Conservation (phyloP, 2,888 invertebrate genomes). For the Eupeodes luniger region DNA sequence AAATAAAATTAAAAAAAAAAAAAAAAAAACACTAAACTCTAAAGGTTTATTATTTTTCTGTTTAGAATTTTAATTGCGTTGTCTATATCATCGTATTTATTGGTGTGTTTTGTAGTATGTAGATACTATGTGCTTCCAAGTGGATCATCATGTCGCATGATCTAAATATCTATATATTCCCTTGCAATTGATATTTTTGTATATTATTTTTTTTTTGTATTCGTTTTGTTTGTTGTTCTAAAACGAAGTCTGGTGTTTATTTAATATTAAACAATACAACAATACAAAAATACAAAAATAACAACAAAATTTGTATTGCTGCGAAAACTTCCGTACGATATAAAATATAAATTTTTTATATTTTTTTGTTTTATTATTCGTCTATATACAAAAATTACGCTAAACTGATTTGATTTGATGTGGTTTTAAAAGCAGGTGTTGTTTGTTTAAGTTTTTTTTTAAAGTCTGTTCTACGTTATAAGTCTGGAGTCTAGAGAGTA, state of each 20-base stretch:
- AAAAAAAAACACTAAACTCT: not conserved
- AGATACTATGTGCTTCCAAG: not conserved
- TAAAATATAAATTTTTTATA: not conserved
- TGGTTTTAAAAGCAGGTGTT: slow-evolving; percentile 41
- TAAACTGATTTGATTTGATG: slow-evolving; percentile 36
- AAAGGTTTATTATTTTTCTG: slow-evolving; percentile 3
- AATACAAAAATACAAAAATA: not conserved
- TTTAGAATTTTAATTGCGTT: slow-evolving; percentile 27
- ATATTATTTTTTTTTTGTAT: too few relatives aligned
- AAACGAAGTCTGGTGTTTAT: slow-evolving; percentile 22
- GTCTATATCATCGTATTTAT: not conserved
- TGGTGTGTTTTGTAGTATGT: not conserved
- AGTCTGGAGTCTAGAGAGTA: too few relatives aligned
- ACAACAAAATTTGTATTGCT: not conserved
- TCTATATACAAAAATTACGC: slow-evolving; percentile 4
- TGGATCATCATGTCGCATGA: slow-evolving; percentile 39
- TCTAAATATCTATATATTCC: slow-evolving; percentile 17
- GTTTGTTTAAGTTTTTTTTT: slow-evolving; percentile 36
- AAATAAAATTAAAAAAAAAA: not conserved
- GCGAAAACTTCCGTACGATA: slow-evolving; percentile 25
- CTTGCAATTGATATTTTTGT: slow-evolving; percentile 18
- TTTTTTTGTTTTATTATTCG: not conserved
- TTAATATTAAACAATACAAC: not conserved
- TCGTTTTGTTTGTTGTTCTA: not conserved
- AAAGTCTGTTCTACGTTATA: not conserved